Evolutionary conservation across 2,888 invertebrate genomes (phyloP), one percentile per base, ranked within the genome.

Genomic region (Cheilosia vernalis): DNA sequence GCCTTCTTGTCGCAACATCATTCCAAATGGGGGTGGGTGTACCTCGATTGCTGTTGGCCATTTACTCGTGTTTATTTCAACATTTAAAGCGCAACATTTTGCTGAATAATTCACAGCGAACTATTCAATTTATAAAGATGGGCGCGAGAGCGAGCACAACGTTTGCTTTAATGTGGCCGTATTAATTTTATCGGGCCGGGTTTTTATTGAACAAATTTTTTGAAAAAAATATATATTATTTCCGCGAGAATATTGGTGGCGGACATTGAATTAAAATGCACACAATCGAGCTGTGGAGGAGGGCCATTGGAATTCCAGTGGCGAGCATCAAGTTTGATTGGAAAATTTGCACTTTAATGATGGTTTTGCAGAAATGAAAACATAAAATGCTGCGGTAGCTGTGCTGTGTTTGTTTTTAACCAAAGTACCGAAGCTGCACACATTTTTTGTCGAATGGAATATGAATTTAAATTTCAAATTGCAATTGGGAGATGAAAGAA

Each of bases 341-440:
- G 80, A 70, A 84, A 84, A 80, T 84, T 84, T 84, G 84, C 84
- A 84, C 64, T 80, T 84, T 80, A 76, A 84, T 84, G 80, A 80
- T 70, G 69, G 58, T 55, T 64, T 79, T 64, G 49, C 49, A 56
- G 7, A 58, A 44, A 33, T 6, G 27, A 44, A 47, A 21, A 44
- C 15, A 19, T 24, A 53, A 33, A 56, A 33, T 17, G 19, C 27
- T 27, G 27, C 33, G 49, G 61, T 44, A 42, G 4, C 42, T n/a
- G 6, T 44, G 4, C 21, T 1, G 2, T n/a, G 19, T 47, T 47
- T 47, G n/a, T 47, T 4, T n/a, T 44, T 44, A 5, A n/a, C 10
- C 10, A 30, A 9, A 30, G 30, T 9, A 9, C 30, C 37, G 13
- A 37, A 13, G 9, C 37, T 9, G 37, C 37, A 33, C 47, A 30